Evolutionary conservation across 2,888 invertebrate genomes (phyloP).

Genomic region (Parthenolecanium corni): DNA sequence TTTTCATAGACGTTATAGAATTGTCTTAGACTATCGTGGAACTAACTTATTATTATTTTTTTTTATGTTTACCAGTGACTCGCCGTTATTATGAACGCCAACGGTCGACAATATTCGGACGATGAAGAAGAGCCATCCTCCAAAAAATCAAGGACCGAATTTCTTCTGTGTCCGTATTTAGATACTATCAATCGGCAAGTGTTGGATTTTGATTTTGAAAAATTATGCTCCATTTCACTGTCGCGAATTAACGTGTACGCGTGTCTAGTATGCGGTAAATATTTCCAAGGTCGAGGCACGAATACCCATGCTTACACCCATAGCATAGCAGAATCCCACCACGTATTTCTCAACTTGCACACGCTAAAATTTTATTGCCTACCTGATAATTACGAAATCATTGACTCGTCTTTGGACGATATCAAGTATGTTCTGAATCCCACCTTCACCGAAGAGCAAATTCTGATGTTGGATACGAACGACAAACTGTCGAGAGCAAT

Average conservation of each 20-base stretch:
- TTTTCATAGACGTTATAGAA: too few relatives aligned
- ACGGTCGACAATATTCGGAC: neutral
- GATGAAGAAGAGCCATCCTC: neutral
- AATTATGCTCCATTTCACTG: conserved; percentile 92
- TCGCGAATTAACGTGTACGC: conserved; percentile 99
- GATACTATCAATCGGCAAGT: conserved; percentile 96
- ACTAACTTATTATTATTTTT: too few relatives aligned
- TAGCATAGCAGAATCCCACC: conserved; percentile 94
- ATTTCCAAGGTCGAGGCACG: conserved; percentile 90
- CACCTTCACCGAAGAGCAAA: conserved; percentile 76
- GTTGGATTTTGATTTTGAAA: conserved; percentile 98
- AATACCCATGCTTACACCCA: conserved; percentile 99
- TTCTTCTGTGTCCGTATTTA: conserved; percentile 80
- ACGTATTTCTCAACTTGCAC: conserved; percentile 92
- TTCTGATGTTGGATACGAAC: conserved; percentile 63
- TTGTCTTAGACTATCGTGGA: too few relatives aligned
- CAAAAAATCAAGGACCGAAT: conserved; percentile 2
- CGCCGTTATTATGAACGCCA: too few relatives aligned
- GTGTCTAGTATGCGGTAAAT: conserved; percentile 97
- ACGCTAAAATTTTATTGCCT: conserved; percentile 96
- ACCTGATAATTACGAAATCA: conserved; percentile 98
- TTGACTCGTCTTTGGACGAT: conserved; percentile 91
- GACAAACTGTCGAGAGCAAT: conserved; percentile 86
- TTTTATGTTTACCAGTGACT: too few relatives aligned
- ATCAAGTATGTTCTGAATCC: conserved; percentile 98